These are phyloP conservation scores for Sorex maritimensis DNA, from an alignment of 2,797 vertebrate genomes.

Conservation along the genomic window DNA sequence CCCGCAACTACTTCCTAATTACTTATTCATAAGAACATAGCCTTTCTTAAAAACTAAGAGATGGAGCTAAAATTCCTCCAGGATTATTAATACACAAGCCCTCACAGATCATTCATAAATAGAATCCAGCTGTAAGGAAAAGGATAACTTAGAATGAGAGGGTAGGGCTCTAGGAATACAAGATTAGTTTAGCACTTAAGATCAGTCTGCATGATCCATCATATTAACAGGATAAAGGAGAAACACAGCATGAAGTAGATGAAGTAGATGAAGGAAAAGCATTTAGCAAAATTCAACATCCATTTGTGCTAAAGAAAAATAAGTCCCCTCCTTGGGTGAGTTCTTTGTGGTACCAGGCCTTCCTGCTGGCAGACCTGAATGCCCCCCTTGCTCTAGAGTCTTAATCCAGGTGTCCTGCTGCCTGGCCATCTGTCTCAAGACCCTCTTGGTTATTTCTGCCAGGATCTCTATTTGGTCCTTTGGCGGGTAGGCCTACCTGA, in stretches of 20 bases:
- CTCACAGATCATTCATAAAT: conserved; percentile 49
- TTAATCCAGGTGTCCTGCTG: background rate
- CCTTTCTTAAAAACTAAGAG: conserved; percentile 34
- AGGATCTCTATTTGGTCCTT: background rate
- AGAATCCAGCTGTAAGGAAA: background rate
- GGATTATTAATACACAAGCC: background rate
- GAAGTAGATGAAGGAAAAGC: conserved; percentile 22
- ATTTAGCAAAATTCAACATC: conserved; percentile 37
- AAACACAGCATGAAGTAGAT: background rate
- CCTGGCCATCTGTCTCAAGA: background rate
- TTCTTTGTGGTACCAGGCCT: background rate
- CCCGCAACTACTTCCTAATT: background rate
- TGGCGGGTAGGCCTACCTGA: background rate
- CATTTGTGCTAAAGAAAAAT: conserved; percentile 39
- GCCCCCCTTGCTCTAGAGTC: background rate
- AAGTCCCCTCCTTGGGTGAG: background rate
- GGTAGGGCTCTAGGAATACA: background rate
- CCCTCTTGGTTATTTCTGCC: background rate
- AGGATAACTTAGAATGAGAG: background rate
- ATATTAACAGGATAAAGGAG: conserved; percentile 51
- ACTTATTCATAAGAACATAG: conserved; percentile 43
- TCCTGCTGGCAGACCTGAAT: background rate
- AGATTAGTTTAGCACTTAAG: conserved; percentile 40
- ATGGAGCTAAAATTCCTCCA: background rate
- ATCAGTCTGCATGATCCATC: background rate